phyloP scores from a whole-genome alignment of 1,140 invertebrate genomes.

The Thereuonema tuberculata region DNA sequence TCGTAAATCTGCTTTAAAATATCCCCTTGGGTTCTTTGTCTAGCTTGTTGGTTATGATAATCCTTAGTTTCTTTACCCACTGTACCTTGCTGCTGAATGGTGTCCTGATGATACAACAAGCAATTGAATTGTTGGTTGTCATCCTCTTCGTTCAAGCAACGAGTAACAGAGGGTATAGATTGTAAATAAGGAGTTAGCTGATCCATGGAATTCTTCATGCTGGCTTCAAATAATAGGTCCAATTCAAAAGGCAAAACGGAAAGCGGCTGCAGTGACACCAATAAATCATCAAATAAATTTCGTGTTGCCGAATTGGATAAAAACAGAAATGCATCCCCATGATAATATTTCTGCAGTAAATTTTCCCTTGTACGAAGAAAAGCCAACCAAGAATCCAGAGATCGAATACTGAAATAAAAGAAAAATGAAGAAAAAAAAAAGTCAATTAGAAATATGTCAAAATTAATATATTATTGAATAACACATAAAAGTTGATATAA shows the following conservation, averaged over 20 bases:
- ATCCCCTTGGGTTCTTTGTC: neutral
- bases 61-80: constrained; percentile 2
- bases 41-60: neutral
- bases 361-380: constrained; percentile 66
- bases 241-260: constrained; percentile 60
- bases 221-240: constrained; percentile 63
- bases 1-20: too few relatives aligned
- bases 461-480: too few relatives aligned
- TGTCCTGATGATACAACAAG: neutral
- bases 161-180: neutral
- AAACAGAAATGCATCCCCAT: constrained; percentile 50
- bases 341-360: constrained; percentile 66
- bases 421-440: constrained; percentile 14
- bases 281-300: constrained; percentile 49
- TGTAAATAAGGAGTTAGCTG: neutral
- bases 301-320: constrained; percentile 45
- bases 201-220: constrained; percentile 30
- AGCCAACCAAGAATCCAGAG: constrained; percentile 70
- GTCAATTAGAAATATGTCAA: too few relatives aligned
- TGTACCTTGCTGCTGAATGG: neutral
- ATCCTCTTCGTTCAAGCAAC: neutral
- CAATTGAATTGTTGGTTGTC: too few relatives aligned
- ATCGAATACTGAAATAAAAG: constrained; percentile 46
- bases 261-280: constrained; percentile 56
- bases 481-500: too few relatives aligned